phyloP scores from a whole-genome alignment of 2,113 vertebrate genomes.

The Sakesphorus luctuosus region DNA sequence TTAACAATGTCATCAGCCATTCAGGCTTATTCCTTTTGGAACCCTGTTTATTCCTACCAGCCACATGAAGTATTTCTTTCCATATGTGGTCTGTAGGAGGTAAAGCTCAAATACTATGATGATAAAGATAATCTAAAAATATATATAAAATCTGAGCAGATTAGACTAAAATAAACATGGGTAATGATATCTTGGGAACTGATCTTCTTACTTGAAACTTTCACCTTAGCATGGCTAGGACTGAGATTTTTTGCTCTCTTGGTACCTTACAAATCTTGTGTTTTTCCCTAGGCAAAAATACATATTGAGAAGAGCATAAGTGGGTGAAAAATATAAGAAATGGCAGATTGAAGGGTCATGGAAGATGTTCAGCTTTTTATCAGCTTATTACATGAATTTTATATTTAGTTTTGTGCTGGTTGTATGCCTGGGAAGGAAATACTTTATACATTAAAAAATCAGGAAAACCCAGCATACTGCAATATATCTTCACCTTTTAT shows the following conservation, averaged over 20 bases:
- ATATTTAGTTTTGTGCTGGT: neutral
- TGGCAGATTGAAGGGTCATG: neutral
- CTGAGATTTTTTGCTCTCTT: neutral
- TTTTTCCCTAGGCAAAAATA: constrained; percentile 19
- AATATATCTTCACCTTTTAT: neutral
- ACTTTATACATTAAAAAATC: neutral
- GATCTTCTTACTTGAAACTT: neutral
- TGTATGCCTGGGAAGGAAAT: neutral
- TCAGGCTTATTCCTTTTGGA: neutral
- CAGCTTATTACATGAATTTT: neutral
- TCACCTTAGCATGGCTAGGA: neutral
- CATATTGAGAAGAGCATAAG: neutral
- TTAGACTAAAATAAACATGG: neutral
- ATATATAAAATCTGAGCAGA: neutral
- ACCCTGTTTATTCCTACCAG: neutral
- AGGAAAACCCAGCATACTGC: neutral
- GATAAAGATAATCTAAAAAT: neutral
- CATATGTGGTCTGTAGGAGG: neutral
- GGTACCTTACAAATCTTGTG: neutral
- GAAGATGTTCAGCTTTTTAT: neutral
- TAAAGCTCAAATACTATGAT: neutral
- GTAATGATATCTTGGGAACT: neutral
- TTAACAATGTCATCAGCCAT: neutral
- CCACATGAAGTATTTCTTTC: neutral
- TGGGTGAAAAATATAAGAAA: neutral